Percentiles rank a stretch among this genome's conserved stretches.
These are phyloP conservation scores for Argynnis bischoffii DNA, from an alignment of 2,888 invertebrate genomes.

Conservation along the genomic window DNA sequence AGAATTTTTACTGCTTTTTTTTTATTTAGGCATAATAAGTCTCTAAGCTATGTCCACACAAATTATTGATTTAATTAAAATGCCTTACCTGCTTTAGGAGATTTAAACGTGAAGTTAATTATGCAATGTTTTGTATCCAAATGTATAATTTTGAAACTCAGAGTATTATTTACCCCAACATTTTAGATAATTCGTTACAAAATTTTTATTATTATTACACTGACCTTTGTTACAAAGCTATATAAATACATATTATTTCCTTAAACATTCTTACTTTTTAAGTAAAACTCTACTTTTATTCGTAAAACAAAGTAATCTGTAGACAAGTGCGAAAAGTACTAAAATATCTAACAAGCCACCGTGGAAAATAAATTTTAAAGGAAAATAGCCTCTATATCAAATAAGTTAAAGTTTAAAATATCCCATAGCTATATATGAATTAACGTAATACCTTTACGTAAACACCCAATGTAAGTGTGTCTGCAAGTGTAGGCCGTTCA, in stretches of 20 bases:
- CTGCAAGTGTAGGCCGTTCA: conserved; percentile 44
- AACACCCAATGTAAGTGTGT: conserved; percentile 50
- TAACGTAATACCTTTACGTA: conserved; percentile 41
- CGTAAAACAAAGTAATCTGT: conserved; percentile 8
- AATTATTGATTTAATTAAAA: conserved; percentile 32
- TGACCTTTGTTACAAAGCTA: no score
- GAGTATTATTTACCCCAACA: no score
- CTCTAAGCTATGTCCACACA: conserved; percentile 26
- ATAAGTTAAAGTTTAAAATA: conserved; percentile 40
- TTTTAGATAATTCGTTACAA: no score
- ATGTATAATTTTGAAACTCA: neutral
- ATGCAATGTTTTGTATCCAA: neutral
- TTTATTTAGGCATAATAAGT: conserved; percentile 25
- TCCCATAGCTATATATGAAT: conserved; percentile 36
- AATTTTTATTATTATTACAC: no score
- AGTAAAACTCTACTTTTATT: neutral
- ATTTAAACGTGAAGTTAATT: conserved; percentile 8
- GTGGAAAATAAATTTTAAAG: conserved; percentile 55
- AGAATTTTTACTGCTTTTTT: conserved; percentile 35
- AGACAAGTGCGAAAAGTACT: conserved; percentile 45
- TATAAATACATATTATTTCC: no score
- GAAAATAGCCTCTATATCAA: conserved; percentile 3
- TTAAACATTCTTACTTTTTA: neutral
- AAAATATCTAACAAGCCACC: conserved; percentile 67
- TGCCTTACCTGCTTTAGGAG: conserved; percentile 12